Evolutionary conservation across 2,797 vertebrate species (phyloP).

Genomic region (Myotis findleyi): DNA sequence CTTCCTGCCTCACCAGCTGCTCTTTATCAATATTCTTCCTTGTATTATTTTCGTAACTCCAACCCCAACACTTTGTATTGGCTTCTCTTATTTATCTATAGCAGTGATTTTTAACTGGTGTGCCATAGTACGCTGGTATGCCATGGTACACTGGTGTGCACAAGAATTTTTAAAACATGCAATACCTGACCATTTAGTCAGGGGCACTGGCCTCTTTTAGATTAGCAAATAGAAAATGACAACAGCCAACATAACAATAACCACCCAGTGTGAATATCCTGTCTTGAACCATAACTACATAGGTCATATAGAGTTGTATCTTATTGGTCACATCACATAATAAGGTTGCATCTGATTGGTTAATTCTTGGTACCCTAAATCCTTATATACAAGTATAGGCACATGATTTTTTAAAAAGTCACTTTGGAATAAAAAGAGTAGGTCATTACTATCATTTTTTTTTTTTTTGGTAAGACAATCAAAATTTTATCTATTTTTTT

Average conservation of each 20-base stretch:
- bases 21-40: neutral
- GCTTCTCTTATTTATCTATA: neutral
- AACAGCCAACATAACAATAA: neutral
- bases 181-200: neutral
- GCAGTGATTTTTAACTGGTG: neutral
- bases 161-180: neutral
- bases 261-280: neutral
- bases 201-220: neutral
- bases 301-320: neutral
- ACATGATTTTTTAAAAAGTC: neutral
- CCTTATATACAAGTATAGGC: neutral
- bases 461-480: neutral
- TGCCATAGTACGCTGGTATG: neutral
- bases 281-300: neutral
- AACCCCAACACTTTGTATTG: neutral
- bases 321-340: neutral
- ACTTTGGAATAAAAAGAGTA: neutral
- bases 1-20: neutral
- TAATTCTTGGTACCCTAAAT: neutral
- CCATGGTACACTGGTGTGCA: neutral
- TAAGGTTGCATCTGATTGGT: neutral
- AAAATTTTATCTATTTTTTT: neutral
- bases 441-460: neutral
- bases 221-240: neutral
- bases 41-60: neutral